Evolutionary conservation across 1,140 invertebrate genomes (phyloP), one percentile per base, ranked within the genome.

Genomic region (Helicorthomorpha holstii): DNA sequence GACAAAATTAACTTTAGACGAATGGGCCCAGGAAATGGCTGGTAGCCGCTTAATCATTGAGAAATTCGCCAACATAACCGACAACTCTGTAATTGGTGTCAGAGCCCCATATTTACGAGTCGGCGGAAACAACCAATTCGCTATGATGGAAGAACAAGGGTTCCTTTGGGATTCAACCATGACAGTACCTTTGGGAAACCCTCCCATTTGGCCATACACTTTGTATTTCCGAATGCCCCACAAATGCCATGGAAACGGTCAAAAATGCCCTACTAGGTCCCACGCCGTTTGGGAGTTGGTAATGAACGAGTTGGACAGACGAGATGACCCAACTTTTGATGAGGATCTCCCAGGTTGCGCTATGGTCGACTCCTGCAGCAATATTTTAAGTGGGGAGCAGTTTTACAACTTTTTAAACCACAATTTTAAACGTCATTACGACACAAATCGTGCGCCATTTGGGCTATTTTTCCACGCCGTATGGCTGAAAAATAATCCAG

Each of bases 151-250:
- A 69, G 87, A 92, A 66, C 88, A 94, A 66, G 85, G 86, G 19
- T 95, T 95, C 76, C 69, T 94, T 4, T 96, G 94, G 66, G 91
- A 95, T 64, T 92, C 89, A 10, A 92, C 89, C 16, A 93, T 96
- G 62, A 93, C 89, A 0, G 88, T 89, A 14, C 85, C 89, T 3
- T 71, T 94, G 16, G 87, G 83, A 56, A 90, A 93, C 60, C 87
- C 85, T 16, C 90, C 90, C 21, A 76, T 95, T 27, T 96, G 90
- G 90, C 91, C 90, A 3, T 96, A 94, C 75, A 95, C 90, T 54
- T 86, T 96, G 79, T 94, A 94, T 74, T 95, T 92, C 78, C 77
- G 87, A 51, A 94, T 94, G 88, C 90, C 90, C 0, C 89, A 92
- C 63, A 77, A 84, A 50, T 94, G 90, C 63, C 89, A 93, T 66